phyloP scores from a whole-genome alignment of 2,888 invertebrate genomes.

The Dioctria rufipes region DNA sequence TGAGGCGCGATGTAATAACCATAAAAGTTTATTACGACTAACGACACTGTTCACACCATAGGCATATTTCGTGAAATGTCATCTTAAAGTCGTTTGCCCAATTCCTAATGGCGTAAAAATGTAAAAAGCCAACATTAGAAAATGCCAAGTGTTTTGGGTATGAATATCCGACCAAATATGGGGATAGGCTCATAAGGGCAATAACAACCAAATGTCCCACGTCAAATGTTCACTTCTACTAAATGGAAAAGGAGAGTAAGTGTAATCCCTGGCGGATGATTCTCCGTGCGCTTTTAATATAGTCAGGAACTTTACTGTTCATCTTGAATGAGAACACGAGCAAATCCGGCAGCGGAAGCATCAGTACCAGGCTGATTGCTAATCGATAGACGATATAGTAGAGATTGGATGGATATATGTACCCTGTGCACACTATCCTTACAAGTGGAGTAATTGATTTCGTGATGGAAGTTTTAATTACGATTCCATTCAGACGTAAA shows the following conservation, averaged over 20 bases:
- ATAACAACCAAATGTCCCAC: slow-evolving; percentile 49
- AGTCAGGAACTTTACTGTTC: slow-evolving; percentile 17
- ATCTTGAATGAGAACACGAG: slow-evolving; percentile 18
- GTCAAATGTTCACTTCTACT: slow-evolving; percentile 8
- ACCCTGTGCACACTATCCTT: slow-evolving; percentile 32
- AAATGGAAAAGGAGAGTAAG: background rate
- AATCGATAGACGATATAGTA: slow-evolving; percentile 22
- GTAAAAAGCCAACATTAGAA: slow-evolving; percentile 45
- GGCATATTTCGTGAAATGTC: slow-evolving; percentile 49
- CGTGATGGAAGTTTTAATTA: slow-evolving; percentile 60
- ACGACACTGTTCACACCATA: slow-evolving; percentile 44
- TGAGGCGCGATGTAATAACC: slow-evolving; percentile 23
- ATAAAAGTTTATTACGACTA: slow-evolving; percentile 50
- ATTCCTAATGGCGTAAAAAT: slow-evolving; percentile 43
- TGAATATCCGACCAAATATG: background rate
- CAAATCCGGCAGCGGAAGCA: slow-evolving; percentile 46
- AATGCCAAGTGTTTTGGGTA: slow-evolving; percentile 30
- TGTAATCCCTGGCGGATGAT: background rate
- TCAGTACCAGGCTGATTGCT: slow-evolving; percentile 37
- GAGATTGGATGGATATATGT: slow-evolving; percentile 9
- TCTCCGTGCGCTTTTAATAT: slow-evolving; percentile 29
- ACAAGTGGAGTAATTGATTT: slow-evolving; percentile 59
- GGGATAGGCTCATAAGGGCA: background rate
- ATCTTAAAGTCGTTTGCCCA: slow-evolving; percentile 38
- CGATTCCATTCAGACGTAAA: slow-evolving; percentile 53